Percentiles rank a stretch among this genome's conserved stretches.
Evolutionary conservation across 2,113 vertebrate species (phyloP).

Genomic region (Herpetotheres cachinnans): DNA sequence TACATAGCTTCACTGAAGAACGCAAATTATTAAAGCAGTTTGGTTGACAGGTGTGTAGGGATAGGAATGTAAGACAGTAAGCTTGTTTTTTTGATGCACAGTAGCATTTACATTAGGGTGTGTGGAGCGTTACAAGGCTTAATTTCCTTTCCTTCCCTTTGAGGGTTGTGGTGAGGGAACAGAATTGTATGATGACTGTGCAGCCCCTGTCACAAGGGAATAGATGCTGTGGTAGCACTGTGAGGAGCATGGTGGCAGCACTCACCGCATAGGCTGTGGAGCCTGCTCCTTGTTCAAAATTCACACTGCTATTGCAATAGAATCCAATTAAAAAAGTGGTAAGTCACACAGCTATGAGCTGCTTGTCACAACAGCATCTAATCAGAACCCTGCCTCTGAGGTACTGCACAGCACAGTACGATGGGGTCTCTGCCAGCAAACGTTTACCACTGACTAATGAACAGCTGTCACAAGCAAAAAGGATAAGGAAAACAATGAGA

Average conservation of each 20-base stretch:
- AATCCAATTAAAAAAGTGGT: neutral
- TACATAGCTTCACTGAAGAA: neutral
- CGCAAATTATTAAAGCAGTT: neutral
- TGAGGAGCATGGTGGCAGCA: neutral
- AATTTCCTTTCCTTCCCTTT: neutral
- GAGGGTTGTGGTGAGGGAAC: neutral
- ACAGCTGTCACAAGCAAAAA: neutral
- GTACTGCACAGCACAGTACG: neutral
- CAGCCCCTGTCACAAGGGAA: neutral
- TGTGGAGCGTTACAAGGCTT: neutral
- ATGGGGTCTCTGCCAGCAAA: neutral
- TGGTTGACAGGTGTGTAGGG: neutral
- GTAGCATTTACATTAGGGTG: neutral
- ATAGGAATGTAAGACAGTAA: neutral
- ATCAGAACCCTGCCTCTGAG: neutral
- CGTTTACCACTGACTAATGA: accelerated
- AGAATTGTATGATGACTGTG: neutral
- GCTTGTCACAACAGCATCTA: neutral
- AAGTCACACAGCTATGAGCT: neutral
- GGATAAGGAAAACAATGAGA: neutral
- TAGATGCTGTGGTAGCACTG: neutral
- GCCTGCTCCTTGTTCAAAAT: neutral
- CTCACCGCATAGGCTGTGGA: accelerated
- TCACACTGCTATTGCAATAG: neutral
- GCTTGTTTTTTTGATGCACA: neutral